Conservation (phyloP, 2,797 vertebrate species). For the Onychomys torridus region DNA sequence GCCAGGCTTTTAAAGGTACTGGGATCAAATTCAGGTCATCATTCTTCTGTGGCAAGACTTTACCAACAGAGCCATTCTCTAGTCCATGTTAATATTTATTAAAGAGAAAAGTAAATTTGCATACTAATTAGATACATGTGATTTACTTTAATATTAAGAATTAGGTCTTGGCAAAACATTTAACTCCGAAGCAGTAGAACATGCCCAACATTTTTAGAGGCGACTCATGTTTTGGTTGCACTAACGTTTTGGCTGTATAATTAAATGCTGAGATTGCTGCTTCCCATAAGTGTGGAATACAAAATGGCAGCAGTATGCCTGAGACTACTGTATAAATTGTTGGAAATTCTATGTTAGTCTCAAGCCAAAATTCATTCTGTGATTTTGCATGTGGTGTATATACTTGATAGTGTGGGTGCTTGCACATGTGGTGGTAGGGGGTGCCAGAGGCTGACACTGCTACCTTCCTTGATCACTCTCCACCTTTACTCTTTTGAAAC, state of each 20-base stretch:
- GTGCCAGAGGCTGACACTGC: neutral
- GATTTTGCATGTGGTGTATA: neutral
- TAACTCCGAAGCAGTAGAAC: neutral
- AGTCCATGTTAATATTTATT: neutral
- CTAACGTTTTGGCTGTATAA: neutral
- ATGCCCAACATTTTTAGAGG: neutral
- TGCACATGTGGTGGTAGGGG: neutral
- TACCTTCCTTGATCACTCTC: neutral
- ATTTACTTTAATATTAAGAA: neutral
- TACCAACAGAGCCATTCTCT: neutral
- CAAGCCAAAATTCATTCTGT: neutral
- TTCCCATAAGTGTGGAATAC: neutral
- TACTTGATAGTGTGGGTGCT: neutral
- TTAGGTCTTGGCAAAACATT: neutral
- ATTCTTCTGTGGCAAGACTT: neutral
- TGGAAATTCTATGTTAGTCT: neutral
- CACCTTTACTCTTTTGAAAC: neutral
- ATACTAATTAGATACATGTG: neutral
- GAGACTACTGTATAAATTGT: neutral
- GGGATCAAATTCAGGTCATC: neutral
- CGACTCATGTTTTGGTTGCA: too few species aligned
- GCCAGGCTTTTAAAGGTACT: neutral
- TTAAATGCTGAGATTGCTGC: too few species aligned
- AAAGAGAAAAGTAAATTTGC: neutral
- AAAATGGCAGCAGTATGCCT: neutral